Conservation (phyloP, 2,797 vertebrate species). For the Discoglossus pictus region DNA sequence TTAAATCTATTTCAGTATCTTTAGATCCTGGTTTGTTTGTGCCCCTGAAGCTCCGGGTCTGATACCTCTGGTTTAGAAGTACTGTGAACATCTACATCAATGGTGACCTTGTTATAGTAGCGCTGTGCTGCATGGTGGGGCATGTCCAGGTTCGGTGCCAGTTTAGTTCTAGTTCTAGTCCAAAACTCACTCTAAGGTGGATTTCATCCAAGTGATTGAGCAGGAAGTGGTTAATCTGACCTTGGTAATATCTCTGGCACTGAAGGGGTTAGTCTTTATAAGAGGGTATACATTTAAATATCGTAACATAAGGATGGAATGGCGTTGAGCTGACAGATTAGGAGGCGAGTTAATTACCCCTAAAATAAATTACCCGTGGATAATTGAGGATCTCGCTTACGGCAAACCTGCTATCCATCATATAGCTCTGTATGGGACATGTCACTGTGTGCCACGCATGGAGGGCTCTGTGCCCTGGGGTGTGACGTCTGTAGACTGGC, state of each 20-base stretch:
- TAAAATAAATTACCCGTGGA: constrained; percentile 44
- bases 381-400: constrained; percentile 35
- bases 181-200: no score
- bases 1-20: no score
- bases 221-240: no score
- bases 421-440: constrained; percentile 21
- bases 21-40: no score
- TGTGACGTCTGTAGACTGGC: constrained; percentile 31
- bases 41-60: no score
- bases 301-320: constrained; percentile 35
- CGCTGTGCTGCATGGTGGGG: no score
- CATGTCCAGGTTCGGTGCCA: no score
- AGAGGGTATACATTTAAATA: constrained; percentile 19
- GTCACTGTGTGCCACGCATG: constrained; percentile 12
- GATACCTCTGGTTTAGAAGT: no score
- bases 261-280: constrained; percentile 13
- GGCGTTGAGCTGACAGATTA: constrained; percentile 33
- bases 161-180: no score
- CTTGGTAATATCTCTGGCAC: constrained; percentile 21
- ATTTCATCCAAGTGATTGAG: no score
- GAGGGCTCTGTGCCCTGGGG: constrained; percentile 13
- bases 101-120: no score
- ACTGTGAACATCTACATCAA: no score
- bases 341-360: constrained; percentile 41
- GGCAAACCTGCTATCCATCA: constrained; percentile 40